Base-by-base conservation (phyloP, 2,797 vertebrate genomes). In the Danio albolineatus region DNA sequence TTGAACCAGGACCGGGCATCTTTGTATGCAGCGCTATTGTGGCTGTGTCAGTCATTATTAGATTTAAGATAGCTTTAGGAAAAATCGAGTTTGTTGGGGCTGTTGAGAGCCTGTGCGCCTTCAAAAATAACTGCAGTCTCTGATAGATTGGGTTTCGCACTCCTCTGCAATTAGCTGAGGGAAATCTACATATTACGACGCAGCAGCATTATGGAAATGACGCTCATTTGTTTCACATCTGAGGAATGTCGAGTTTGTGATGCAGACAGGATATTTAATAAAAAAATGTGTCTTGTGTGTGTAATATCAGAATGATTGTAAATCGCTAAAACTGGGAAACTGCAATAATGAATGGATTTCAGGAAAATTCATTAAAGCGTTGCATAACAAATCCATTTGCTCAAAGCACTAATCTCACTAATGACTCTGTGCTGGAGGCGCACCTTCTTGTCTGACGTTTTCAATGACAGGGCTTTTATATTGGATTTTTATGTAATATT, bases 31-130 rank as follows among this genome's bases (percentile, higher is more conserved):
- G 17, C 16, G 7, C 49, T 5, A 53, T 64, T 73, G 69, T 56
- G 12, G 38, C 13, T 9, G n/a, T 21, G 48, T 36, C 57, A 44
- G 36, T 62, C 57, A 54, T 62, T 79, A 64, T 79, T 64, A 64
- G 17, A 64, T 78, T 43, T 54, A 79, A 19, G 38, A 73, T 72
- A 39, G 48, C 67, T 71, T 62, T 44, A 64, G 66, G 66, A 72
- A 64, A 49, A 53, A 39, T 60, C 12, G 7, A 3, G n/a, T 60
- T n/a, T n/a, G n/a, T 78, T 60, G 43, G 54, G 19, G 16, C 21
- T 51, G n/a, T 39, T 70, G n/a, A 13, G 14, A 62, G 54, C 46
- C 12, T 14, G 10, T 7, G 41, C 16, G n/a, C 8, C 12, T 19
- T 66, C 19, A 53, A 38, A n/a, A n/a, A 66, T 66, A 53, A 19